Evolutionary conservation across 2,888 invertebrate genomes (phyloP).

Genomic region (Drosophila melanosoma): DNA sequence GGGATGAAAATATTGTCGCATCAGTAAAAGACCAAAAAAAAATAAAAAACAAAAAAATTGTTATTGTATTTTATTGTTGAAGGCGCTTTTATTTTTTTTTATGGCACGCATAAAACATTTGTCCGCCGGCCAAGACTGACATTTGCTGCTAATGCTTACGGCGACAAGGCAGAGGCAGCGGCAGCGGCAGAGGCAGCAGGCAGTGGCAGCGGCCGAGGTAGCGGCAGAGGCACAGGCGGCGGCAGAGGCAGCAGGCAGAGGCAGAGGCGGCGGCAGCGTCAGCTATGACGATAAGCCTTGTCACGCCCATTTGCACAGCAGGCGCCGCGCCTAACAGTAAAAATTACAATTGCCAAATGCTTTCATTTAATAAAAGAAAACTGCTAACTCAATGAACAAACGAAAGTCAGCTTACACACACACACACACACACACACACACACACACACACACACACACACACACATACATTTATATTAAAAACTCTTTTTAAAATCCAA

Average conservation of each 20-base stretch:
- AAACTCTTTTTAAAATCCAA: conserved; percentile 28
- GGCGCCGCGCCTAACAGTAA: conserved; percentile 49
- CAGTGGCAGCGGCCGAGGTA: too few relatives aligned
- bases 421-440: not conserved
- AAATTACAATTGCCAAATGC: conserved; percentile 56
- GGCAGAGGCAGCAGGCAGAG: too few relatives aligned
- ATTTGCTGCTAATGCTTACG: conserved; percentile 2
- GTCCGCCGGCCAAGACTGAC: conserved; percentile 13
- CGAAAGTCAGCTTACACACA: conserved; percentile 22
- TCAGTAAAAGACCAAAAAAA: conserved; percentile 30
- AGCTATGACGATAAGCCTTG: conserved; percentile 15
- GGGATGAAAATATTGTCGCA: conserved; percentile 53
- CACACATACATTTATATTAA: not conserved
- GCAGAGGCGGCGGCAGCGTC: not conserved
- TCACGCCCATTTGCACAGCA: conserved; percentile 56
- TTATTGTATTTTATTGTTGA: conserved; percentile 63
- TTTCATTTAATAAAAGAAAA: conserved; percentile 49
- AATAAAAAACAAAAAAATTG: conserved; percentile 34
- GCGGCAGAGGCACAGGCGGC: too few relatives aligned
- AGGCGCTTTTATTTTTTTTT: conserved; percentile 53
- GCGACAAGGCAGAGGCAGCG: not conserved
- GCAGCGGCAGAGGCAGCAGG: not conserved
- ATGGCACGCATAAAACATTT: conserved; percentile 55
- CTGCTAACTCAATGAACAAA: conserved; percentile 58
- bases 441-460: not conserved